Base-by-base conservation (phyloP, 2,113 vertebrate species). In the Ictalurus punctatus region DNA sequence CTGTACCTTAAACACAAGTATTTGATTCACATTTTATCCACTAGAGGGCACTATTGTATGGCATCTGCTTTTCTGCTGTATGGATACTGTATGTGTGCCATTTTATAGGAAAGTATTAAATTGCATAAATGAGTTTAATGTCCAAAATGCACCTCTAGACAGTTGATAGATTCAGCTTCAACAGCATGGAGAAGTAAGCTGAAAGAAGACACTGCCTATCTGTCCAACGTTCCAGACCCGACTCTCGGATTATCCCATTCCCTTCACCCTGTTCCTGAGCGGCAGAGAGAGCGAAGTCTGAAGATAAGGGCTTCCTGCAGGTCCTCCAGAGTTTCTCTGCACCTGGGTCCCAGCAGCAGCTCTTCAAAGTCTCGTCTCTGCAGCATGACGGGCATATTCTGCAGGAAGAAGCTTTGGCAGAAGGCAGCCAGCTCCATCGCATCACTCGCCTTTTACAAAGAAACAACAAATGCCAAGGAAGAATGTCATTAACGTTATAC, bases 331-430 rank as follows among this genome's bases (percentile, higher is more conserved):
- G 40, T 76, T 2, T 93, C 88, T 0, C 79, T 78, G n/a, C 69
- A 67, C 30, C 34, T 84, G 48, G 27, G 12, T 37, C 97, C 90
- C 2, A 97, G 96, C 91, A 98, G 95, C 67, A 98, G 96, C 91
- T 97, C 96, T 83, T 95, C 96, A 94, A 98, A 99, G 0, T 97
- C 95, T 81, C 97, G 97, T 87, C 95, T 94, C 63, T 97, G 96
- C 74, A 98, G 94, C 16, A 99, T 94, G 3, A 87, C 92, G 37
- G 93, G 94, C 97, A 98, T 96, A 94, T 97, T 96, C 92, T 97
- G 95, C 78, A 99, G 96, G 95, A 99, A 98, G 95, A 97, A 99
- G 67, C 97, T 97, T 73, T 98, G 96, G 0, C 97, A 98, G 86
- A 97, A 98, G 0, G 95, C 92, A 86, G 94, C 94, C 40, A 99